phyloP scores from a whole-genome alignment of 2,797 vertebrate species.

The Xiphophorus birchmanni region DNA sequence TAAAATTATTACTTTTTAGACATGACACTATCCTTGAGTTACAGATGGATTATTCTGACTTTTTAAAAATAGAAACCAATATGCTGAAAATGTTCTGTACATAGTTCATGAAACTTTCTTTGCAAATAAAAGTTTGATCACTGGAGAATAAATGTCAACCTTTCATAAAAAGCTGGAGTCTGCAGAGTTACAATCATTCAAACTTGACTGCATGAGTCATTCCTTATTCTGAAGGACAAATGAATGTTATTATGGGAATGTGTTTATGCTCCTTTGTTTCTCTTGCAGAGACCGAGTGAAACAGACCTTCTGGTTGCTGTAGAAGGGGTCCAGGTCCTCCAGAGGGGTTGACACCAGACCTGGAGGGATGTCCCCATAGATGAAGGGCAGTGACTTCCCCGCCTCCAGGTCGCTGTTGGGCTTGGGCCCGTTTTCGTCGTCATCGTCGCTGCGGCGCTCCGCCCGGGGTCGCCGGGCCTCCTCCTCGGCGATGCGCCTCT shows the following conservation, averaged over 20 bases:
- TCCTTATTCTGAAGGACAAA: neutral
- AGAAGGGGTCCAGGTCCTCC: conserved; percentile 95
- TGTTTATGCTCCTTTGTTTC: neutral
- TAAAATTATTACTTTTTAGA: neutral
- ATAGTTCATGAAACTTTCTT: neutral
- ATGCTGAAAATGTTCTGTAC: neutral
- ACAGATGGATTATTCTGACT: neutral
- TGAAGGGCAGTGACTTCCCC: conserved; percentile 95
- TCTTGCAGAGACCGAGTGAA: neutral
- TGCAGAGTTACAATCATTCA: neutral
- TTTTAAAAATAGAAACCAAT: neutral
- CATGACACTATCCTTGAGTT: neutral
- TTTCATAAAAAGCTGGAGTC: neutral
- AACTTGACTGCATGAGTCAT: neutral
- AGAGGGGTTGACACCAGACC: conserved; percentile 91
- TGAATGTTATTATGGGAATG: neutral
- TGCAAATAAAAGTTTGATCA: neutral
- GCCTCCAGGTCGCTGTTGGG: conserved; percentile 98
- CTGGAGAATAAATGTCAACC: neutral
- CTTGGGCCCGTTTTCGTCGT: conserved; percentile 91
- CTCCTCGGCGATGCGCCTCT: conserved; percentile 92
- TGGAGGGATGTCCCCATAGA: conserved; percentile 92
- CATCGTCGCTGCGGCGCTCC: conserved; percentile 69
- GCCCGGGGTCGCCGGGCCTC: conserved; percentile 84
- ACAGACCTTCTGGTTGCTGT: conserved; percentile 94